Percentiles rank a stretch among this genome's conserved stretches.
phyloP scores from a whole-genome alignment of 2,888 invertebrate species.

The Cabera pusaria region DNA sequence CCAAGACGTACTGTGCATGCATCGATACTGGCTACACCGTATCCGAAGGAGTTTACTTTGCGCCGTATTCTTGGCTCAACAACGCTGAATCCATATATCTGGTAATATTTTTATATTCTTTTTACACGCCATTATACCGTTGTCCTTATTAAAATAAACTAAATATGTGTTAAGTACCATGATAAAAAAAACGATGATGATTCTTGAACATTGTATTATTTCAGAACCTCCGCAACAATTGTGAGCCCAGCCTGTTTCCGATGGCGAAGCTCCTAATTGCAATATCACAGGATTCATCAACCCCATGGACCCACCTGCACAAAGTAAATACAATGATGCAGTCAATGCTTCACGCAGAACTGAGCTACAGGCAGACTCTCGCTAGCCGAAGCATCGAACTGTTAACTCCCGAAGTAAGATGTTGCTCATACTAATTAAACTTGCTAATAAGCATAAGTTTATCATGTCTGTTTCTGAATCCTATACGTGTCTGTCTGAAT shows the following conservation, averaged over 20 bases:
- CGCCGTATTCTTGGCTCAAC: slow-evolving; percentile 90
- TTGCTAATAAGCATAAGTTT: too few species aligned
- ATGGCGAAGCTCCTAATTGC: slow-evolving; percentile 91
- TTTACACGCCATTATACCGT: too few species aligned
- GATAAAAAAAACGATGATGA: too few species aligned
- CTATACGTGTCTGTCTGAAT: too few species aligned
- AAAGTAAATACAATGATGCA: slow-evolving; percentile 84
- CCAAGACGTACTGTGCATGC: slow-evolving; percentile 92
- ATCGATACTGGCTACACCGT: slow-evolving; percentile 94
- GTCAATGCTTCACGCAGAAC: slow-evolving; percentile 37
- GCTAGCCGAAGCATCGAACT: slow-evolving; percentile 1
- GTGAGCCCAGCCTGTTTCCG: slow-evolving; percentile 96
- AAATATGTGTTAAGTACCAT: too few species aligned
- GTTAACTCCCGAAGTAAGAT: slow-evolving; percentile 5
- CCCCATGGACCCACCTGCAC: slow-evolving; percentile 85
- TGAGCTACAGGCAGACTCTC: slow-evolving; percentile 24
- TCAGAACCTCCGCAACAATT: slow-evolving; percentile 91
- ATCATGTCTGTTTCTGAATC: too few species aligned
- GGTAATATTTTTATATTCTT: slow-evolving; percentile 55
- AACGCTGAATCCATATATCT: slow-evolving; percentile 88
- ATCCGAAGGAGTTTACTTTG: slow-evolving; percentile 96
- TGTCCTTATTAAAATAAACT: background rate
- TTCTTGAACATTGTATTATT: too few species aligned
- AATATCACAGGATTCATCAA: slow-evolving; percentile 86
- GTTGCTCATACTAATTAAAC: too few species aligned